These are phyloP conservation scores for Drosophila albomicans DNA, from an alignment of 1,140 invertebrate species.

Conservation along the genomic window DNA sequence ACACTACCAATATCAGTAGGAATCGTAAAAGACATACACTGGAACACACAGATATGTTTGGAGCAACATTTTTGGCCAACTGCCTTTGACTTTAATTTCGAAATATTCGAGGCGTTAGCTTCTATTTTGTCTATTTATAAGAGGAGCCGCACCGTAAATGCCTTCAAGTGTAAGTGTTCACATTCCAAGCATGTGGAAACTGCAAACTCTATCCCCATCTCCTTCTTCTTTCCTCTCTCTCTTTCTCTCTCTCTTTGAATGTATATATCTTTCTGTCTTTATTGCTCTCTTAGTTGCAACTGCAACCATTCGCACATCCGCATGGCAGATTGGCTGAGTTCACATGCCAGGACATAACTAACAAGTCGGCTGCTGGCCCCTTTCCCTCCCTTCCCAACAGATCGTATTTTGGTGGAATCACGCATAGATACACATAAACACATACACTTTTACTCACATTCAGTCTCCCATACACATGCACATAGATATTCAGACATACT, in stretches of 20 bases:
- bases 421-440: conserved; percentile 17
- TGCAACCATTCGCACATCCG: conserved; percentile 41
- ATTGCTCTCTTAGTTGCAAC: conserved; percentile 17
- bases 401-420: conserved; percentile 41
- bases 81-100: conserved; percentile 81
- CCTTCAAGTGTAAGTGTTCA: conserved; percentile 77
- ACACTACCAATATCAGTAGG: conserved; percentile 20
- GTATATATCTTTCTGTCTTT: neutral
- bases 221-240: neutral
- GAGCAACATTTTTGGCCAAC: conserved; percentile 70
- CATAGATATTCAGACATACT: conserved; percentile 20
- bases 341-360: conserved; percentile 56
- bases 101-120: conserved; percentile 62
- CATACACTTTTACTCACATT: conserved; percentile 31
- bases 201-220: conserved; percentile 51
- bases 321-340: conserved; percentile 41
- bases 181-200: conserved; percentile 78
- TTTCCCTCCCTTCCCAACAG: conserved; percentile 22
- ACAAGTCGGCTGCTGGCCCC: conserved; percentile 28
- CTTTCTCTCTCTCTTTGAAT: neutral
- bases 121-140: conserved; percentile 75
- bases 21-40: conserved; percentile 8
- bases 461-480: neutral
- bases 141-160: conserved; percentile 42
- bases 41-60: conserved; percentile 20